Conservation (phyloP, 1,140 invertebrate species). For the Cotesia typhae region DNA sequence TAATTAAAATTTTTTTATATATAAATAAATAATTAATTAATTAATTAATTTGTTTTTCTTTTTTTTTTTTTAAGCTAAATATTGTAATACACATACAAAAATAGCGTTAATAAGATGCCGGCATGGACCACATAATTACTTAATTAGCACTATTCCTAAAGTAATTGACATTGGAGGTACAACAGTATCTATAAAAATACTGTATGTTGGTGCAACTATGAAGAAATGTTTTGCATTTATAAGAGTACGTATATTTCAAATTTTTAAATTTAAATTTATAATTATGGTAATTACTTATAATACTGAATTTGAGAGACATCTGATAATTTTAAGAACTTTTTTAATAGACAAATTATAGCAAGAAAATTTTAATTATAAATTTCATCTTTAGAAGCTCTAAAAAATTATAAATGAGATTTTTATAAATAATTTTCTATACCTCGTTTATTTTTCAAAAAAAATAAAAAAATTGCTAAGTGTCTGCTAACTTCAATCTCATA, state of each 20-base stretch:
- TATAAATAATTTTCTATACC: too few species aligned
- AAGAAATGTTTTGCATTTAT: constrained; percentile 81
- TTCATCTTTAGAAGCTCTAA: too few species aligned
- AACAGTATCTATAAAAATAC: constrained; percentile 70
- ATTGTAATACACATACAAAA: constrained; percentile 78
- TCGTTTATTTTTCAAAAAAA: too few species aligned
- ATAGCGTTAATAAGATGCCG: constrained; percentile 75
- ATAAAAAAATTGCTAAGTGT: too few species aligned
- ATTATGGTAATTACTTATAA: too few species aligned
- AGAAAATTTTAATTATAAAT: too few species aligned
- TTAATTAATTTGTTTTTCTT: constrained; percentile 15
- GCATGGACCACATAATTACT: constrained; percentile 77
- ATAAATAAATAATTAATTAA: constrained; percentile 11
- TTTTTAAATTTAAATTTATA: background rate
- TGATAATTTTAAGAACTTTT: too few species aligned
- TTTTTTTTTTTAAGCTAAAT: constrained; percentile 69
- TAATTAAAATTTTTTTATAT: constrained; percentile 19
- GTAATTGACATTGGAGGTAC: constrained; percentile 72
- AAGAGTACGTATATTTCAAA: constrained; percentile 51
- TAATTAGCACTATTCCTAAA: constrained; percentile 73
- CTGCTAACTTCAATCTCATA: too few species aligned
- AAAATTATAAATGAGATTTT: too few species aligned
- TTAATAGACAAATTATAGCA: too few species aligned
- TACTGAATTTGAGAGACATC: too few species aligned
- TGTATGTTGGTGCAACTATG: constrained; percentile 80